Evolutionary conservation across 2,113 vertebrate species (phyloP), one percentile per base, ranked within the genome.

Genomic region (Esox niger): DNA sequence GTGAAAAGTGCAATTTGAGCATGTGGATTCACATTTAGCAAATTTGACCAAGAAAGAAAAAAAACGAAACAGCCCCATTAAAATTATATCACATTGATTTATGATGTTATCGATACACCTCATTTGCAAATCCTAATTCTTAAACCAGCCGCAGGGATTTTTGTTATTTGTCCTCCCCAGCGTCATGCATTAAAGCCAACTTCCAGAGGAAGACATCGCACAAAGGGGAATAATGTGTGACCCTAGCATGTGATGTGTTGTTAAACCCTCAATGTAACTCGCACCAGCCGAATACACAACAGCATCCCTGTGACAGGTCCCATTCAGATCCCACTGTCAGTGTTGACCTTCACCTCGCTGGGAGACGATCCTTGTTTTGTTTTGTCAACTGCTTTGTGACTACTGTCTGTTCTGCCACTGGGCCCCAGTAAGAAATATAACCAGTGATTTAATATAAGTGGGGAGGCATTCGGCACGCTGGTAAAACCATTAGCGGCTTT

Each of bases 21-120:
- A 79, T 74, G 78, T 85, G 82, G 80, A 79, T 76, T 79, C 58
- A 62, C 78, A 65, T 80, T 79, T 60, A 79, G 62, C 70, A 55
- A 4, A 58, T 73, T 63, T 64, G 62, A 76, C 38, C 13, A 10
- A 2, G 13, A 15, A 66, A 60, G 54, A 71, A 62, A 74, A n/a
- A 67, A 71, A 31, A 73, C 64, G 49, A 69, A 69, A 71, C 71
- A 58, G 55, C 47, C 33, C 78, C 68, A 74, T 86, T 82, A 77
- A 83, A 82, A 82, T 80, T 69, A 69, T 84, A 85, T 86, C 77
- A 73, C 73, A 66, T 68, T 84, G 87, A 90, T 88, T 88, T 85
- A 89, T 74, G 66, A 66, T 46, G 62, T 82, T 75, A 84, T 82
- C 31, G 83, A 79, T 86, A 82, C 79, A 83, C 72, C 75, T 88